Percentiles rank a stretch among this genome's conserved stretches.
Conservation (phyloP, 2,888 invertebrate species). For the Lithophane leautieri region DNA sequence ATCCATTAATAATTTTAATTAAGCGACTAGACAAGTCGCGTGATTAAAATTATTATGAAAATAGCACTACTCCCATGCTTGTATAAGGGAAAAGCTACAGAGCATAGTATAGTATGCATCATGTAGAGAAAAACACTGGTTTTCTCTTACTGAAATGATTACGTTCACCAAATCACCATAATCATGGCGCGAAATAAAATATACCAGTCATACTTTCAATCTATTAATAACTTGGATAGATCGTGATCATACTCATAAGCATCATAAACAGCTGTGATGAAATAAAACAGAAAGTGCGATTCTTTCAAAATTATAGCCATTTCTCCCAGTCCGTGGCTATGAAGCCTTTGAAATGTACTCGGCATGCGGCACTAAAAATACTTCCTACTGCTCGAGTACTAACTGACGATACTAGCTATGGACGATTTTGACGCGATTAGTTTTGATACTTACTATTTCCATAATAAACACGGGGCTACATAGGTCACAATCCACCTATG, state of each 20-base stretch:
- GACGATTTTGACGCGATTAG: slow-evolving; percentile 49
- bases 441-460: slow-evolving; percentile 29
- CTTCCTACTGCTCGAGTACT: slow-evolving; percentile 56
- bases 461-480: slow-evolving; percentile 16
- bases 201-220: slow-evolving; percentile 20
- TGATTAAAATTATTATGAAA: slow-evolving; percentile 27
- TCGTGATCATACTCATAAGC: slow-evolving; percentile 36
- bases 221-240: slow-evolving; percentile 47
- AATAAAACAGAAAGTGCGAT: slow-evolving; percentile 32
- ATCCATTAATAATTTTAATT: no score
- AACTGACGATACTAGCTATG: slow-evolving; percentile 28
- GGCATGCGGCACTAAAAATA: slow-evolving; percentile 69
- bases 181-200: slow-evolving; percentile 46
- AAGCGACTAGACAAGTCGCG: slow-evolving; percentile 21
- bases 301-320: slow-evolving; percentile 46
- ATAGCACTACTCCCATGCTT: background rate
- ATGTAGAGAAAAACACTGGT: no score
- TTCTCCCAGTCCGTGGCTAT: slow-evolving; percentile 47
- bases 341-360: slow-evolving; percentile 73
- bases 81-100: slow-evolving; percentile 3
- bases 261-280: background rate
- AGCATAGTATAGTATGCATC: background rate
- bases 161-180: slow-evolving; percentile 15
- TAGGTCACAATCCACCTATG: no score
- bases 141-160: slow-evolving; percentile 18